phyloP scores from a whole-genome alignment of 2,888 invertebrate species.

The Fragum fragum region DNA sequence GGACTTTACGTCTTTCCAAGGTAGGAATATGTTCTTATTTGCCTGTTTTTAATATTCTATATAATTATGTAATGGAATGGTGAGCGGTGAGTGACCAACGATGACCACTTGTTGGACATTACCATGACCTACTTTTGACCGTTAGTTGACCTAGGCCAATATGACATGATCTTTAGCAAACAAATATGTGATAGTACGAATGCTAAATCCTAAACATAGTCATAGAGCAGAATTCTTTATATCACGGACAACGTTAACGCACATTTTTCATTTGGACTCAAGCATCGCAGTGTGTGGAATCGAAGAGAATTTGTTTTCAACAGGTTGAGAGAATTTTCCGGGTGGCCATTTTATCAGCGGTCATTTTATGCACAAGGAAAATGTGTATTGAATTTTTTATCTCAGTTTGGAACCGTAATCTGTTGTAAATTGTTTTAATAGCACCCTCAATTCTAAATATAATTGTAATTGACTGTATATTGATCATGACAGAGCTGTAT shows the following conservation, averaged over 20 bases:
- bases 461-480: too few species aligned
- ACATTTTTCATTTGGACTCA: background rate
- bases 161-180: constrained; percentile 54
- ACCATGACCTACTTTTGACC: constrained; percentile 67
- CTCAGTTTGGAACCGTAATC: too few species aligned
- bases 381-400: constrained; percentile 22
- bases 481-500: too few species aligned
- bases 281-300: background rate
- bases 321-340: constrained; percentile 46
- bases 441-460: too few species aligned
- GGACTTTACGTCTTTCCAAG: constrained; percentile 13
- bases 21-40: constrained; percentile 28
- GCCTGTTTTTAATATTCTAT: background rate
- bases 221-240: background rate
- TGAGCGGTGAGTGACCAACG: constrained; percentile 20
- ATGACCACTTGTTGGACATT: constrained; percentile 66
- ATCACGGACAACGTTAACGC: background rate
- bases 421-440: too few species aligned
- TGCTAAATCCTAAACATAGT: constrained; percentile 1
- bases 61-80: constrained; percentile 19
- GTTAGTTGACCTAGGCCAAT: constrained; percentile 67
- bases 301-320: background rate
- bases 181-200: constrained; percentile 34
- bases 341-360: constrained; percentile 62
- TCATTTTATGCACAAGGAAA: constrained; percentile 29